Conservation (phyloP, 2,888 invertebrate species). For the Clusia tigrina region DNA sequence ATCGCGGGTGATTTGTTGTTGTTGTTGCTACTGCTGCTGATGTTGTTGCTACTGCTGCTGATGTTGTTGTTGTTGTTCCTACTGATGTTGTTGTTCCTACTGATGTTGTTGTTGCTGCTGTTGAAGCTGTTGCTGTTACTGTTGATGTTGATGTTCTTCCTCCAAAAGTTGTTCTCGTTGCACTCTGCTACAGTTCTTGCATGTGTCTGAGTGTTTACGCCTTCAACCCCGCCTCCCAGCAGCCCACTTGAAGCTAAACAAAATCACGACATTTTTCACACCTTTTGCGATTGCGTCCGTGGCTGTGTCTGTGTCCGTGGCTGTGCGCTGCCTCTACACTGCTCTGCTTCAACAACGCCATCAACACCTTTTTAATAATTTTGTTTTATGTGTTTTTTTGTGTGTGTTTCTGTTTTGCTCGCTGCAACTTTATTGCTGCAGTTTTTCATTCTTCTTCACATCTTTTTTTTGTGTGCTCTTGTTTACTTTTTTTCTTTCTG, state of each 20-base stretch:
- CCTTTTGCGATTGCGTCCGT: constrained; percentile 4
- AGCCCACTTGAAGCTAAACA: constrained; percentile 1
- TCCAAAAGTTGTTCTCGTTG: constrained; percentile 4
- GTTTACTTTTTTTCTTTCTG: constrained; percentile 4
- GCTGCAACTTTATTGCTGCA: constrained; percentile 51
- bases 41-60: too few species aligned
- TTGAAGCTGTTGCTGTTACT: not conserved
- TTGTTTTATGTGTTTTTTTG: constrained; percentile 8
- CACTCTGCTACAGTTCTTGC: not conserved
- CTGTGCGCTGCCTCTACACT: too few species aligned
- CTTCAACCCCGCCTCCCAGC: too few species aligned
- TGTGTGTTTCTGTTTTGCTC: constrained; percentile 18
- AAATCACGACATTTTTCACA: not conserved
- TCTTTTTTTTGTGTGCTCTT: constrained; percentile 40
- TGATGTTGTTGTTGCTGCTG: too few species aligned
- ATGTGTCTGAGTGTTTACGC: not conserved
- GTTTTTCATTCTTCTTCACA: too few species aligned
- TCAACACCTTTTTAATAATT: too few species aligned
- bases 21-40: too few species aligned
- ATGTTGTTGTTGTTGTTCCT: too few species aligned
- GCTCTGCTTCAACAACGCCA: not conserved
- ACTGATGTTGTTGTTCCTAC: too few species aligned
- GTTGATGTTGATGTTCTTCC: not conserved
- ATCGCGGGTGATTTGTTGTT: too few species aligned
- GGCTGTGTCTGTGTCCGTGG: constrained; percentile 1